Conservation (phyloP, 2,113 vertebrate species). For the Pluvialis apricaria region DNA sequence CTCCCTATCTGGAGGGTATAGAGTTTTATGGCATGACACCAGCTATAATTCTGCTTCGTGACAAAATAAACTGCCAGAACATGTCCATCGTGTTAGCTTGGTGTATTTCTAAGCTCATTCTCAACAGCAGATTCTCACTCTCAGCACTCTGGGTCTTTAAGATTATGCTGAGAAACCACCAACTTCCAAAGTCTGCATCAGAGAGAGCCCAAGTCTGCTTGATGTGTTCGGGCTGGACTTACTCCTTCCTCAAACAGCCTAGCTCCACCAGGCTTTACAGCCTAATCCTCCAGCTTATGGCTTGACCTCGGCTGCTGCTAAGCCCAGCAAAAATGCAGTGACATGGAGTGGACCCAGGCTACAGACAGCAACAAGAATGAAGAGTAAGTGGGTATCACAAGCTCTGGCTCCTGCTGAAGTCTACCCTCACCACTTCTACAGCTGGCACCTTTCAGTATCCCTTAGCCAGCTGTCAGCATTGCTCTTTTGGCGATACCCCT, state of each 20-base stretch:
- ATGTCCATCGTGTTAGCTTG: not conserved
- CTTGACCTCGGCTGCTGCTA: not conserved
- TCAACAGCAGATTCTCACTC: not conserved
- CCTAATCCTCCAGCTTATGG: not conserved
- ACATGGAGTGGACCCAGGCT: not conserved
- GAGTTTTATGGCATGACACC: not conserved
- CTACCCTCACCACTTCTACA: not conserved
- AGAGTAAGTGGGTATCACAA: not conserved
- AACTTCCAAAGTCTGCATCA: not conserved
- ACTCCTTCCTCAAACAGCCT: not conserved
- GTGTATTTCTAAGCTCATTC: not conserved
- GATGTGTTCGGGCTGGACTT: not conserved
- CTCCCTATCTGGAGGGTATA: not conserved
- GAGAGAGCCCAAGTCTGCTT: not conserved
- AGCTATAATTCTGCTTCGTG: not conserved
- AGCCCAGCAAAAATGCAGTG: not conserved
- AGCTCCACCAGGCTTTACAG: not conserved
- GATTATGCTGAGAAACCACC: not conserved
- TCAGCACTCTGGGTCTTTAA: not conserved
- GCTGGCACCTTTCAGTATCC: not conserved
- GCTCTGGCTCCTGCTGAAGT: not conserved
- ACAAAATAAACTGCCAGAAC: not conserved
- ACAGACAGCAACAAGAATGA: not conserved
- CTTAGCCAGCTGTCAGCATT: conserved; percentile 8
- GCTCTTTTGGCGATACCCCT: not conserved